Conservation (phyloP, 2,888 invertebrate species). For the Parasteatoda lunata region DNA sequence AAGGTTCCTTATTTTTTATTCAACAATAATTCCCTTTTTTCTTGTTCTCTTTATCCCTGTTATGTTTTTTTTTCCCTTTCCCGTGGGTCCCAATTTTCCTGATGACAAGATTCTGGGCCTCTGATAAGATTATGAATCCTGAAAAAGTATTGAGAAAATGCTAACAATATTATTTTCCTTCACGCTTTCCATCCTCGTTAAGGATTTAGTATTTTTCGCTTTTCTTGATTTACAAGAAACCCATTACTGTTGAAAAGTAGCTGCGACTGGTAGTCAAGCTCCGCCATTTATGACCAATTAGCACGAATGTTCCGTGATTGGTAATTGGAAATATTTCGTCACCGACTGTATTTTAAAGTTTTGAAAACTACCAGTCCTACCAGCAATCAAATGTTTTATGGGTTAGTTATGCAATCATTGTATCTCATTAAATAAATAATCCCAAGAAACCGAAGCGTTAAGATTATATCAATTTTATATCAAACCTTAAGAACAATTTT, state of each 20-base stretch:
- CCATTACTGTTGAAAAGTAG: conserved; percentile 33
- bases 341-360: too few relatives aligned
- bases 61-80: conserved; percentile 26
- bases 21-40: conserved; percentile 52
- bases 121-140: conserved; percentile 60
- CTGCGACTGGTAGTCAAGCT: too few relatives aligned
- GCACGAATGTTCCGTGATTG: too few relatives aligned
- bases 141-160: conserved; percentile 54
- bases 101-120: conserved; percentile 62
- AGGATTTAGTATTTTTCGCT: conserved; percentile 58
- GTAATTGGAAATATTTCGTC: too few relatives aligned
- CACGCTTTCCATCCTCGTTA: conserved; percentile 42
- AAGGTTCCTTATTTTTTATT: conserved; percentile 57
- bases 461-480: too few relatives aligned
- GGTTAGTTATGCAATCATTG: too few relatives aligned
- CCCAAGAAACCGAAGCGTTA: too few relatives aligned
- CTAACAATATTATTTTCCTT: conserved; percentile 43
- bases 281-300: conserved; percentile 40
- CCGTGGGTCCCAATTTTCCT: conserved; percentile 60
- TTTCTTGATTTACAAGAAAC: conserved; percentile 61
- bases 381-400: too few relatives aligned
- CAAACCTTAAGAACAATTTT: too few relatives aligned
- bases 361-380: too few relatives aligned
- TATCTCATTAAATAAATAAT: too few relatives aligned
- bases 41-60: conserved; percentile 17